A percentile compares a stretch with the other conserved stretches of the same genome.
Conservation (phyloP, 2,113 vertebrate species). For the Melospiza melodia region DNA sequence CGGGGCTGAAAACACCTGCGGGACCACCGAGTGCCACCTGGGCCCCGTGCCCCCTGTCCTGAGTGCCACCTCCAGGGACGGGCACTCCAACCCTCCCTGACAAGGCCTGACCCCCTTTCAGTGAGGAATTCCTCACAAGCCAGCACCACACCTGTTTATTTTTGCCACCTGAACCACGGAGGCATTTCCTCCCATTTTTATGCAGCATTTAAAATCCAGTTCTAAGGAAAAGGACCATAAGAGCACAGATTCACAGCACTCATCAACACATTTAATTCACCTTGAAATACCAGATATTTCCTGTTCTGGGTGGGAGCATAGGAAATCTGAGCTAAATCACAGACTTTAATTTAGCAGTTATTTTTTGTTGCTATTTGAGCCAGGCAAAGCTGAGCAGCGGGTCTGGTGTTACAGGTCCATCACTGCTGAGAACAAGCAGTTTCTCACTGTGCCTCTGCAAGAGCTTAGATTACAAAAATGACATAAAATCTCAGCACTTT, state of each 20-base stretch:
- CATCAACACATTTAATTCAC: background rate
- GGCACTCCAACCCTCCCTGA: background rate
- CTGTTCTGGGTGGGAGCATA: background rate
- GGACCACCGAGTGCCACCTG: fast-evolving
- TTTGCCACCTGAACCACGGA: background rate
- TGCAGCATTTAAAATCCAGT: background rate
- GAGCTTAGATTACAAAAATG: background rate
- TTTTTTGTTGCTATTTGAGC: background rate
- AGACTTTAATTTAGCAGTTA: background rate
- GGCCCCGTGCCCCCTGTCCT: background rate
- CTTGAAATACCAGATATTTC: background rate
- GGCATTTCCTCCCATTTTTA: background rate
- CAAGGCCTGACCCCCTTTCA: background rate
- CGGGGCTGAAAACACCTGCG: background rate
- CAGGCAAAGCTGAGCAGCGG: background rate
- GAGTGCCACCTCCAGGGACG: background rate
- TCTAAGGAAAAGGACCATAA: background rate
- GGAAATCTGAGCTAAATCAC: background rate
- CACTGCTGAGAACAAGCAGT: background rate
- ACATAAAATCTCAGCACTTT: background rate
- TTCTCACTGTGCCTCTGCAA: background rate
- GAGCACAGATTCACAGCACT: background rate
- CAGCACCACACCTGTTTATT: background rate
- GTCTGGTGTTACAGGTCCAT: background rate
- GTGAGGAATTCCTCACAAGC: background rate